Evolutionary conservation across 2,113 vertebrate genomes (phyloP).

Genomic region (Planiliza haematocheilus): DNA sequence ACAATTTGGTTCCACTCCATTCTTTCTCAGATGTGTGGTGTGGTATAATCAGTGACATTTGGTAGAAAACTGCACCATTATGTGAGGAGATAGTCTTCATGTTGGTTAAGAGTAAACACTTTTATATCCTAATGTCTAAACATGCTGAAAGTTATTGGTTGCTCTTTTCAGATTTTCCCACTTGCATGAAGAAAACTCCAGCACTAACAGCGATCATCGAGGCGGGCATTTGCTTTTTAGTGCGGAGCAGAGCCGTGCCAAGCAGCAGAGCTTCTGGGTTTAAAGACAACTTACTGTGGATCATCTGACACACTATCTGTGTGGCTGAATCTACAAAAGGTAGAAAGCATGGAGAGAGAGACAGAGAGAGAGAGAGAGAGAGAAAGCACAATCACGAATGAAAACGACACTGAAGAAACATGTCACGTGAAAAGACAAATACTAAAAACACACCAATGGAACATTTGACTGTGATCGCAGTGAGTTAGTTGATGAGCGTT

Average conservation of each 20-base stretch:
- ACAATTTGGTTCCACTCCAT: conserved; percentile 1
- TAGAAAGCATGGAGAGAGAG: conserved; percentile 80
- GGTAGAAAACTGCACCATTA: background rate
- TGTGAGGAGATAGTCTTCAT: background rate
- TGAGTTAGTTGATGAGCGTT: background rate
- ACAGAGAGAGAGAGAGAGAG: conserved; percentile 28
- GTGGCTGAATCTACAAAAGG: conserved; percentile 90
- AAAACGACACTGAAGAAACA: conserved; percentile 41
- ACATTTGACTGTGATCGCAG: conserved; percentile 1
- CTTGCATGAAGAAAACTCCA: conserved; percentile 8
- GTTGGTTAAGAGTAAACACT: too few species aligned
- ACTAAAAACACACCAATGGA: conserved; percentile 13
- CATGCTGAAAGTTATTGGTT: too few species aligned
- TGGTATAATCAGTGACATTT: background rate
- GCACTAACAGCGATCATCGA: background rate
- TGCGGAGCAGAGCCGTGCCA: conserved; percentile 34
- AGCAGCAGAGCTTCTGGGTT: conserved; percentile 12
- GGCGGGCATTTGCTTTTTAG: background rate
- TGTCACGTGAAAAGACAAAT: background rate
- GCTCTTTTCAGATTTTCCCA: conserved; percentile 12
- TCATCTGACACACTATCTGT: conserved; percentile 94
- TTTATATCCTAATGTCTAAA: too few species aligned
- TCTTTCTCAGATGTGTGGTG: background rate
- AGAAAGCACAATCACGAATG: conserved; percentile 69
- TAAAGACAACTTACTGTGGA: conserved; percentile 90